These are phyloP conservation scores for Heliconius hortense DNA, from an alignment of 2,888 invertebrate genomes.

Conservation along the genomic window DNA sequence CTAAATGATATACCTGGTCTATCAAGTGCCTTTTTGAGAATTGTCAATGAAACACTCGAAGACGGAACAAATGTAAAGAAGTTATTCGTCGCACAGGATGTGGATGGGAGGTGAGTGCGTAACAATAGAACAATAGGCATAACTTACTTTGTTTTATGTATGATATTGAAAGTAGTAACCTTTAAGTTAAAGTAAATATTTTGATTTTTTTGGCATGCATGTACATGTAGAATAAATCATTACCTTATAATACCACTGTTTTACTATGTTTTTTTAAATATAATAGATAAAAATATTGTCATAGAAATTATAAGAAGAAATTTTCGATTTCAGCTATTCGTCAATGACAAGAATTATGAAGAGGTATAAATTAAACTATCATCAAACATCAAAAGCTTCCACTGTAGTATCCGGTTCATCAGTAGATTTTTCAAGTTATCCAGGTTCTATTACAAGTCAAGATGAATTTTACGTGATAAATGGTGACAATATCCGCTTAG, in stretches of 20 bases:
- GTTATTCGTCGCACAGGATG: slow-evolving; percentile 90
- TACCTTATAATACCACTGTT: background rate
- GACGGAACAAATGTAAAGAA: slow-evolving; percentile 63
- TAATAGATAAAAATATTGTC: background rate
- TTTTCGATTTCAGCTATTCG: slow-evolving; percentile 81
- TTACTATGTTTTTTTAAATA: background rate
- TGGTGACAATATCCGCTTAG: slow-evolving; percentile 82
- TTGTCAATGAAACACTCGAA: slow-evolving; percentile 74
- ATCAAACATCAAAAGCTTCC: slow-evolving; percentile 75
- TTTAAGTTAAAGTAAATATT: slow-evolving; percentile 7
- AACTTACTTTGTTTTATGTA: slow-evolving; percentile 19
- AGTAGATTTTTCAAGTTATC: slow-evolving; percentile 91
- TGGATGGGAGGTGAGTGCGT: slow-evolving; percentile 84
- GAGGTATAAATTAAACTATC: slow-evolving; percentile 90
- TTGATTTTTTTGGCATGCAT: background rate
- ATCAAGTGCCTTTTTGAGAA: slow-evolving; percentile 85
- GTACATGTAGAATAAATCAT: background rate
- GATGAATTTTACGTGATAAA: slow-evolving; percentile 90
- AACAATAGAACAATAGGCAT: slow-evolving; percentile 34
- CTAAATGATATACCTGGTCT: slow-evolving; percentile 62
- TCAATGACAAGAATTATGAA: slow-evolving; percentile 93
- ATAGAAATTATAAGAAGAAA: background rate
- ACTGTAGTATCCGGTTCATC: slow-evolving; percentile 84
- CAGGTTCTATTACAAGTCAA: slow-evolving; percentile 90
- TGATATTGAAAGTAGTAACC: background rate